Conservation (phyloP, 2,797 vertebrate species). For the Sarcoramphus papa region DNA sequence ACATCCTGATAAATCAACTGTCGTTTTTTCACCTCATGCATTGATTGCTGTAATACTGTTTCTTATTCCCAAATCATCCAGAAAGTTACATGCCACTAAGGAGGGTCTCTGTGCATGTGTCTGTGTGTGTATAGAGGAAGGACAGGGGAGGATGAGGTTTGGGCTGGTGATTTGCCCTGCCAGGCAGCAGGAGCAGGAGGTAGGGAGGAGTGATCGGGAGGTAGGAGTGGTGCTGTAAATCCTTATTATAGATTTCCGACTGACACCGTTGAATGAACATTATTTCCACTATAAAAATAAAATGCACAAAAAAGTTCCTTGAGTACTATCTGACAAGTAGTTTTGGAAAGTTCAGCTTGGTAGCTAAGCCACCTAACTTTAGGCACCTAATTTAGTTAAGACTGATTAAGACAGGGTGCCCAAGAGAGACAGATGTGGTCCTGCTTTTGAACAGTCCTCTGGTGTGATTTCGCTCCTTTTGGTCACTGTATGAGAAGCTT, state of each 20-base stretch:
- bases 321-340: background rate
- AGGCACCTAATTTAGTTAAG: background rate
- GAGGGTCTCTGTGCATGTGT: background rate
- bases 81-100: background rate
- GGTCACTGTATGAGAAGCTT: background rate
- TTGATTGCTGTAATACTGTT: background rate
- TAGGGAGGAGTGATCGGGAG: too few relatives aligned
- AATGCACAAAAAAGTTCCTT: background rate
- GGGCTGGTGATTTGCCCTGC: background rate
- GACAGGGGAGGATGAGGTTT: background rate
- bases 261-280: background rate
- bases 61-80: background rate
- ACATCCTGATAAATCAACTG: background rate
- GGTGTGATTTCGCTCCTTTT: background rate
- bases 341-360: background rate
- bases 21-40: background rate
- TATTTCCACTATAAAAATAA: background rate
- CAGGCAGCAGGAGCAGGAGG: background rate
- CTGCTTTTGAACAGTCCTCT: background rate
- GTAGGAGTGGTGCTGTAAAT: background rate
- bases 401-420: background rate
- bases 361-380: background rate
- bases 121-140: background rate
- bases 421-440: background rate
- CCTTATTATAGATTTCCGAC: background rate